These are phyloP conservation scores for Xyrichtys novacula DNA, from an alignment of 2,797 vertebrate species.

Conservation along the genomic window DNA sequence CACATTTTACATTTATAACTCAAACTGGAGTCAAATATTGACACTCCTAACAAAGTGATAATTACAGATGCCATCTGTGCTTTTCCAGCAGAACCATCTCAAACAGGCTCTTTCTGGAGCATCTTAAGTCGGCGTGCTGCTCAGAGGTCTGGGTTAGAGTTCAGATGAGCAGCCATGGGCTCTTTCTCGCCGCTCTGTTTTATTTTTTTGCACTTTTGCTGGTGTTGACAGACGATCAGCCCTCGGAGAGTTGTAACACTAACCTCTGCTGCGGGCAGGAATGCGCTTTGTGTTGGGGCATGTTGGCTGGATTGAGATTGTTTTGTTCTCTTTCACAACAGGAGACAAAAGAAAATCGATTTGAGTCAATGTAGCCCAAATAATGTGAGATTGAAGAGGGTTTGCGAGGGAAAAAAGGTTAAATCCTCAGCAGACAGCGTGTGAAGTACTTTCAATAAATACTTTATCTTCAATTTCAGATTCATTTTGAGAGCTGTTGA, in stretches of 20 bases:
- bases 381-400: background rate
- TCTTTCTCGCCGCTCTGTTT: conserved; percentile 17
- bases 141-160: conserved; percentile 29
- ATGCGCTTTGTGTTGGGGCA: conserved; percentile 68
- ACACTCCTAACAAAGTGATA: conserved; percentile 26
- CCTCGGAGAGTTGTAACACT: conserved; percentile 24
- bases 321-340: conserved; percentile 16
- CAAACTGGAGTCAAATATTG: conserved; percentile 40
- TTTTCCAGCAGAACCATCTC: background rate
- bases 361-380: background rate
- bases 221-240: conserved; percentile 50
- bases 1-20: conserved; percentile 42
- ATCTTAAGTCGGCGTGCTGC: background rate
- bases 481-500: too few relatives aligned
- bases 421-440: background rate
- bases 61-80: conserved; percentile 25
- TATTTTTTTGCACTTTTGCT: conserved; percentile 1
- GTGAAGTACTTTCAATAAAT: background rate
- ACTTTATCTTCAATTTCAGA: too few relatives aligned
- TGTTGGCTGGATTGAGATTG: conserved; percentile 36
- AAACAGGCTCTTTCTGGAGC: conserved; percentile 4
- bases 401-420: background rate
- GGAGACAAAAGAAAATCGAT: conserved; percentile 13
- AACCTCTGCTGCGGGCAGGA: conserved; percentile 50
- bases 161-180: conserved; percentile 14